phyloP scores from a whole-genome alignment of 2,797 vertebrate species.

The Muscicapa striata region DNA sequence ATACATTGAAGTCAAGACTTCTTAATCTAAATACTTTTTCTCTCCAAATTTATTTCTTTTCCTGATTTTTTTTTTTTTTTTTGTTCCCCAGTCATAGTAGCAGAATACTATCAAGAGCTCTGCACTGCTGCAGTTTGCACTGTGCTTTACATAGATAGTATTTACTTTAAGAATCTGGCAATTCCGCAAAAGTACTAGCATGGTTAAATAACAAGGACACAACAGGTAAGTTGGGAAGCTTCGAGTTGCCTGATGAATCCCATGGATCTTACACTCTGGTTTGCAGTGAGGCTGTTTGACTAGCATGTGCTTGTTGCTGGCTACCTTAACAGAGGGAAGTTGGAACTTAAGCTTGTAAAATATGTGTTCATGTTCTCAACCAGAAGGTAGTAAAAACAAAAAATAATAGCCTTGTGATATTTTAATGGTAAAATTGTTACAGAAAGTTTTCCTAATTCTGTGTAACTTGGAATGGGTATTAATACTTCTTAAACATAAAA shows the following conservation, averaged over 20 bases:
- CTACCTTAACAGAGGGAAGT: not conserved
- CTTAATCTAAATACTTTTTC: not conserved
- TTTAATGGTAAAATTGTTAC: not conserved
- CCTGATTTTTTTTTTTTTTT: not conserved
- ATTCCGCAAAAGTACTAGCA: not conserved
- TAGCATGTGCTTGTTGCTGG: not conserved
- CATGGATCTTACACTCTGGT: rapidly evolving
- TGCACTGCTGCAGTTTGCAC: not conserved
- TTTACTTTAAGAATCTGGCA: not conserved
- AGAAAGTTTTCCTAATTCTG: not conserved
- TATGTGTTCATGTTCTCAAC: not conserved
- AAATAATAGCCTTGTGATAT: not conserved
- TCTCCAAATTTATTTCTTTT: not conserved
- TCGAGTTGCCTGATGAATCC: not conserved
- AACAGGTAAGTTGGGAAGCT: not conserved
- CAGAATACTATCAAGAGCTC: not conserved
- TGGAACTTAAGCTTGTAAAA: not conserved
- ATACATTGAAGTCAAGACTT: not conserved
- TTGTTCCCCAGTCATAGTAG: not conserved
- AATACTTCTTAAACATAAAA: not conserved
- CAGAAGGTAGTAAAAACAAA: not conserved
- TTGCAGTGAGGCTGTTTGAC: not conserved
- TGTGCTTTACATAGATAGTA: not conserved
- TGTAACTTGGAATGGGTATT: not conserved
- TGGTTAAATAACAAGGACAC: not conserved